Evolutionary conservation across 2,797 vertebrate species (phyloP).

Genomic region (Sebastes elongatus): DNA sequence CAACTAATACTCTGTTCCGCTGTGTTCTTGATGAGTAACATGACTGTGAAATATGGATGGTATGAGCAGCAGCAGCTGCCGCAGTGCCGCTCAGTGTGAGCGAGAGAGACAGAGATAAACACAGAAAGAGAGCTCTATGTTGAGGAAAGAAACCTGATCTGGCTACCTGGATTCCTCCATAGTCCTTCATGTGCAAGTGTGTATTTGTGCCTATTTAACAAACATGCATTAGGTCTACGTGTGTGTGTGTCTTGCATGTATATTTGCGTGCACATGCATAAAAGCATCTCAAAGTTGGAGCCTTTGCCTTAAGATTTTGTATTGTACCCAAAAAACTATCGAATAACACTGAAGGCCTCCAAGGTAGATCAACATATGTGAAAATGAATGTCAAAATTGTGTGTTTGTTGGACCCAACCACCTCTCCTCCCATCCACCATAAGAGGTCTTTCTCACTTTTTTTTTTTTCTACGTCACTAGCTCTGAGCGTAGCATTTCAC

Average conservation of each 20-base stretch:
- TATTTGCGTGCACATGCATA: background rate
- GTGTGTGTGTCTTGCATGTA: background rate
- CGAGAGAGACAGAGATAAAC: background rate
- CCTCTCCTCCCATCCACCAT: too few relatives aligned
- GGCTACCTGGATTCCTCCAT: slow-evolving; percentile 3
- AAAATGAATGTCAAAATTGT: too few relatives aligned
- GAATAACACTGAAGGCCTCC: background rate
- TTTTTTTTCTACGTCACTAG: too few relatives aligned
- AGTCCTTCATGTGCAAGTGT: background rate
- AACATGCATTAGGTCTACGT: background rate
- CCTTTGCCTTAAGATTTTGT: background rate
- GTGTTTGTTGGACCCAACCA: too few relatives aligned
- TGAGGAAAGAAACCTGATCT: slow-evolving; percentile 7
- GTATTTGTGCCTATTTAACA: background rate
- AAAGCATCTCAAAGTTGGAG: background rate
- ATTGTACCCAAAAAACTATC: background rate
- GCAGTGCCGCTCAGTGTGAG: background rate
- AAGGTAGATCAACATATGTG: background rate
- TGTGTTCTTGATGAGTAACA: background rate
- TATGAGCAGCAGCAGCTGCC: background rate
- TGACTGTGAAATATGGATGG: background rate
- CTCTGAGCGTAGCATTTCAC: too few relatives aligned
- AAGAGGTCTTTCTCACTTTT: too few relatives aligned
- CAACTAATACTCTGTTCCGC: background rate
- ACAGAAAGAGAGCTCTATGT: slow-evolving; percentile 4